These are phyloP conservation scores for Calvadosia cruxmelitensis DNA, from an alignment of 30 jellyfish, hydroid and myxozoan genomes.

Conservation along the genomic window DNA sequence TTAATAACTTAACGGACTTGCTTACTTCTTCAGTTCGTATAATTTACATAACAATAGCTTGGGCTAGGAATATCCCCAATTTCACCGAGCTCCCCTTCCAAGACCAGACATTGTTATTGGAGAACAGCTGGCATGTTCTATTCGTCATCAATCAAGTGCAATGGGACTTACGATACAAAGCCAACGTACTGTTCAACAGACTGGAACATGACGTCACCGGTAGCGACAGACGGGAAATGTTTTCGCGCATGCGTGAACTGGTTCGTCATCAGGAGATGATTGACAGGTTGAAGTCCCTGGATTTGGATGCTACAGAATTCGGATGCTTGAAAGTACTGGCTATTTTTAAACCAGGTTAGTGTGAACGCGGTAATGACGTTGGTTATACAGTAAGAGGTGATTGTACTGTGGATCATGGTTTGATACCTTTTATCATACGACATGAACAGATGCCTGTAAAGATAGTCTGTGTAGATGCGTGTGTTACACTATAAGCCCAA, in stretches of 20 bases:
- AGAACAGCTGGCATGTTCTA: conserved; percentile 73
- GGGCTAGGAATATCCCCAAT: conserved; percentile 84
- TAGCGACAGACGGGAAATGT: conserved; percentile 20
- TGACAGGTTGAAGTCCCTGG: conserved; percentile 32
- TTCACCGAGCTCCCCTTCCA: conserved; percentile 61
- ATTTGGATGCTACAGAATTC: conserved; percentile 55
- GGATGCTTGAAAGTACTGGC: conserved; percentile 66
- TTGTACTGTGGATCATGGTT: too few relatives aligned
- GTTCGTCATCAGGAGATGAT: conserved; percentile 41
- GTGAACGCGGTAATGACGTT: too few relatives aligned
- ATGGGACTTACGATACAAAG: conserved; percentile 48
- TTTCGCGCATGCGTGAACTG: conserved; percentile 37
- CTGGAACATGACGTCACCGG: conserved; percentile 25
- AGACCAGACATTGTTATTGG: conserved; percentile 64
- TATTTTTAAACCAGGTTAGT: conserved; percentile 71
- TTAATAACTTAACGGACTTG: too few relatives aligned
- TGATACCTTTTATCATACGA: background rate
- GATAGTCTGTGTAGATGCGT: too few relatives aligned
- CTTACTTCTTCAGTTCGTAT: conserved; percentile 41
- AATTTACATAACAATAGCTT: conserved; percentile 39
- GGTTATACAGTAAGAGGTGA: too few relatives aligned
- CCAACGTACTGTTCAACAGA: conserved; percentile 35
- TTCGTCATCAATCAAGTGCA: conserved; percentile 54
- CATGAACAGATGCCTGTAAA: too few relatives aligned
- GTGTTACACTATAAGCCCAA: too few relatives aligned